Conservation (phyloP, 2,113 vertebrate genomes). For the Seriola rivoliana region DNA sequence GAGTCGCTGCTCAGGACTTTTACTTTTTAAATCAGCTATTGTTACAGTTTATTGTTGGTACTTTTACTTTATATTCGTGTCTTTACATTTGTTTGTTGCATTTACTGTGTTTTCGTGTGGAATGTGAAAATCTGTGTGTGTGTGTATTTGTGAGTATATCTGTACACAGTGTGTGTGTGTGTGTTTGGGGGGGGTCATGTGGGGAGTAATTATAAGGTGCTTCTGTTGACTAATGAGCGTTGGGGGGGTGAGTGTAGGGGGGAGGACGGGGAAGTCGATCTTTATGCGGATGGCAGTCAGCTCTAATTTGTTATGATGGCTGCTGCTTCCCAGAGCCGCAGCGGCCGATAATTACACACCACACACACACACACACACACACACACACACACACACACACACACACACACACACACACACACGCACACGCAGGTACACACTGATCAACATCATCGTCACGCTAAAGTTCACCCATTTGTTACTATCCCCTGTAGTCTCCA, state of each 20-base stretch:
- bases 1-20: neutral
- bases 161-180: neutral
- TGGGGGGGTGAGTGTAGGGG: slow-evolving; percentile 68
- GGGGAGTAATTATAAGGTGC: slow-evolving; percentile 96
- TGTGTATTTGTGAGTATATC: slow-evolving; percentile 2
- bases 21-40: neutral
- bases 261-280: slow-evolving; percentile 92
- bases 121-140: neutral
- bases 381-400: slow-evolving; percentile 48
- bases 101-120: neutral
- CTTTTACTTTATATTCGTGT: neutral
- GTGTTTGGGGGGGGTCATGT: slow-evolving; percentile 63
- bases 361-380: slow-evolving; percentile 38
- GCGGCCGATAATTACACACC: slow-evolving; percentile 76
- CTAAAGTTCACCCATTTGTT: slow-evolving; percentile 67
- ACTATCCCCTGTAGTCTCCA: slow-evolving; percentile 32
- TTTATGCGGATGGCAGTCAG: slow-evolving; percentile 87
- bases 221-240: slow-evolving; percentile 95
- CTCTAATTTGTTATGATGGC: slow-evolving; percentile 91
- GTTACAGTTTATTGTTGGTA: neutral
- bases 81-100: neutral
- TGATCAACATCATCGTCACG: slow-evolving; percentile 47
- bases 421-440: slow-evolving; percentile 16
- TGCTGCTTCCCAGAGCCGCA: slow-evolving; percentile 67
- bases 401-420: slow-evolving; percentile 29